phyloP scores from a whole-genome alignment of 2,113 vertebrate genomes.

The Ammodytes dubius region DNA sequence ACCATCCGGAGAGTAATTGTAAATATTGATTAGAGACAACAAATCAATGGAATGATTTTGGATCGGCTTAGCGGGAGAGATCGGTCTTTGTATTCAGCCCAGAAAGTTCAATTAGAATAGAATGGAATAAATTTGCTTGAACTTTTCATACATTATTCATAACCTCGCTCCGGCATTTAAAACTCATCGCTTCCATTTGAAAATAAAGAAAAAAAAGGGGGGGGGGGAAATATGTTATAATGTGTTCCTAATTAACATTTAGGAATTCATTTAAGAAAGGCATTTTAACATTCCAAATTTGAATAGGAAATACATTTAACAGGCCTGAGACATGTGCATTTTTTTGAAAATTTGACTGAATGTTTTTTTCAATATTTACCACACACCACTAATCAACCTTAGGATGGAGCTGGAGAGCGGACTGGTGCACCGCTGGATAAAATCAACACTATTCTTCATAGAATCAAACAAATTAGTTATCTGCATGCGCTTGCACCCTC shows the following conservation, averaged over 20 bases:
- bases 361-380: background rate
- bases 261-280: conserved; percentile 20
- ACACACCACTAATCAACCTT: background rate
- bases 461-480: conserved; percentile 60
- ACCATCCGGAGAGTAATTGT: conserved; percentile 60
- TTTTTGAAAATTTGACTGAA: background rate
- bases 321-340: background rate
- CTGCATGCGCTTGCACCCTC: conserved; percentile 29
- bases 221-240: conserved; percentile 3
- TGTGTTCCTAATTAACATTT: conserved; percentile 49
- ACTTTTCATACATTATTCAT: conserved; percentile 75
- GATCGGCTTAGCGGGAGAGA: conserved; percentile 68
- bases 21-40: conserved; percentile 69
- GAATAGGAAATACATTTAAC: background rate
- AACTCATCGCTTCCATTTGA: conserved; percentile 58
- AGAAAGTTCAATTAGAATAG: conserved; percentile 69
- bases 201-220: conserved; percentile 34
- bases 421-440: conserved; percentile 12
- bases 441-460: conserved; percentile 28
- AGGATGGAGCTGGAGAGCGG: background rate
- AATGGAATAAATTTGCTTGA: conserved; percentile 70
- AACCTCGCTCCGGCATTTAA: conserved; percentile 30
- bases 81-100: conserved; percentile 67
- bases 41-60: conserved; percentile 72
- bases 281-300: conserved; percentile 11